Evolutionary conservation across 2,888 invertebrate genomes (phyloP).

Genomic region (Maniola hyperantus): DNA sequence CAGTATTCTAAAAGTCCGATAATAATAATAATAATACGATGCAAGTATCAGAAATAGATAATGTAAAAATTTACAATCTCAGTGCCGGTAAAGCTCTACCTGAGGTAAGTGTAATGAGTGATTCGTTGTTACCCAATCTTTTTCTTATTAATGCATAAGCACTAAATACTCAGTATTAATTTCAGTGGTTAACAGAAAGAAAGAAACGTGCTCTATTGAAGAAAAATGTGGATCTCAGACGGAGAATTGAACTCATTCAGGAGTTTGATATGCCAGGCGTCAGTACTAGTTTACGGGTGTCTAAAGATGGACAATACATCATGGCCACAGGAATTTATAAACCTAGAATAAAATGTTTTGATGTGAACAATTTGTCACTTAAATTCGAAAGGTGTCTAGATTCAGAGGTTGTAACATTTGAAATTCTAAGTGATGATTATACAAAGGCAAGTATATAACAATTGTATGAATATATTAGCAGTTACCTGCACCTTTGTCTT

Average conservation of each 20-base stretch:
- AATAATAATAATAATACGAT: slow-evolving; percentile 73
- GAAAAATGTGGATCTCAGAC: slow-evolving; percentile 94
- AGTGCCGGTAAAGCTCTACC: slow-evolving; percentile 98
- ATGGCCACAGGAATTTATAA: slow-evolving; percentile 97
- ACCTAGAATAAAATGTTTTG: slow-evolving; percentile 97
- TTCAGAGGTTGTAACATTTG: slow-evolving; percentile 97
- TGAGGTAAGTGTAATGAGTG: slow-evolving; percentile 87
- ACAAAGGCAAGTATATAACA: slow-evolving; percentile 87
- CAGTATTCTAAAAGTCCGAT: not conserved
- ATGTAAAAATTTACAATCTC: slow-evolving; percentile 98
- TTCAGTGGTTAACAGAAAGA: slow-evolving; percentile 93
- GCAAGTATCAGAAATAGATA: slow-evolving; percentile 96
- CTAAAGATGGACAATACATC: slow-evolving; percentile 96
- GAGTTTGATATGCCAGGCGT: slow-evolving; percentile 99
- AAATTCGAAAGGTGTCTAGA: slow-evolving; percentile 99
- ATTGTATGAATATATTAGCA: not conserved
- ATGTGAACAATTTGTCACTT: slow-evolving; percentile 96
- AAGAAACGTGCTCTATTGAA: slow-evolving; percentile 91
- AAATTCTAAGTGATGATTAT: slow-evolving; percentile 97
- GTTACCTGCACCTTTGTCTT: too few relatives aligned
- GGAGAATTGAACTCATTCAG: slow-evolving; percentile 97
- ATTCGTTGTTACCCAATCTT: not conserved
- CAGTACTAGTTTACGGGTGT: slow-evolving; percentile 91
- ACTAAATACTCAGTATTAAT: slow-evolving; percentile 41
- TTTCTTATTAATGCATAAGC: not conserved